These are phyloP conservation scores for Eublepharis macularius DNA, from an alignment of 2,113 vertebrate genomes.

Conservation along the genomic window DNA sequence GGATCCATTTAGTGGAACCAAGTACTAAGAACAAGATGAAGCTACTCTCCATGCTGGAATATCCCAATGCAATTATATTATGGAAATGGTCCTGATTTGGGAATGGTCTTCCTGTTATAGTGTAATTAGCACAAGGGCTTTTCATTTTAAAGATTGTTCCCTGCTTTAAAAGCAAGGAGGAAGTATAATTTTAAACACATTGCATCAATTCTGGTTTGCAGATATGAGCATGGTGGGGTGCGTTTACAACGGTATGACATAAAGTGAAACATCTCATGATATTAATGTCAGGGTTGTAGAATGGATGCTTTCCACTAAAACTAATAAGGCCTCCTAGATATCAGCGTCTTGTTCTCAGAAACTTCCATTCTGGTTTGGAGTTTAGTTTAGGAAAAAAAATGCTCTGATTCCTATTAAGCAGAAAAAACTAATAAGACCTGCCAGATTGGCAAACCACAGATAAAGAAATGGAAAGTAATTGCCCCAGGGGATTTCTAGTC, in stretches of 20 bases:
- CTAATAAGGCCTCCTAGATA: neutral
- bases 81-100: neutral
- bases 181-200: neutral
- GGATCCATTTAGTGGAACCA: neutral
- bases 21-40: neutral
- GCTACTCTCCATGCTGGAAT: neutral
- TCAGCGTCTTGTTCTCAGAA: constrained; percentile 1
- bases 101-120: neutral
- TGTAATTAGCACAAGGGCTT: neutral
- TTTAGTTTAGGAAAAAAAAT: constrained; percentile 4
- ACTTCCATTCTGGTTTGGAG: neutral
- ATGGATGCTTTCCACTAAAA: neutral
- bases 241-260: constrained; percentile 19
- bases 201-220: neutral
- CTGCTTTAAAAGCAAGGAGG: neutral
- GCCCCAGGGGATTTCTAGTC: constrained; percentile 16
- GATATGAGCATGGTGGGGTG: neutral
- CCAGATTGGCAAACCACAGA: constrained; percentile 6
- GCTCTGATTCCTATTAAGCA: neutral
- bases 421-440: neutral
- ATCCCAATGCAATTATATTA: neutral
- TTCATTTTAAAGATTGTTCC: neutral
- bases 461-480: neutral
- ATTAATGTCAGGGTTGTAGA: neutral
- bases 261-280: neutral